Percentiles rank a stretch among this genome's conserved stretches.
These are phyloP conservation scores for Psophia crepitans DNA, from an alignment of 2,113 vertebrate genomes.

Conservation along the genomic window DNA sequence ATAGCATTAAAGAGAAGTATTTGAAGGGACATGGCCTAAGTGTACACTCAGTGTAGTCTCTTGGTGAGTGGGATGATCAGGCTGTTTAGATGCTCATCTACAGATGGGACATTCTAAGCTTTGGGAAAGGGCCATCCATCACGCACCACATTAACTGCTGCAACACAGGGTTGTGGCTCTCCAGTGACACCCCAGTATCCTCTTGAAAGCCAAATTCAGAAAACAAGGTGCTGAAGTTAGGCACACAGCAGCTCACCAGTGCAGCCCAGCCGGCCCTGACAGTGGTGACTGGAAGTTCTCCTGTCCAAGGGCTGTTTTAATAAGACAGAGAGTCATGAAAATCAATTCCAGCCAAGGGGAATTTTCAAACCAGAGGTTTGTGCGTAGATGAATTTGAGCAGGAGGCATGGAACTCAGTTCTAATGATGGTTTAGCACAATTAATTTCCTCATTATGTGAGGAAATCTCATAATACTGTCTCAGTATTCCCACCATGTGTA, in stretches of 20 bases:
- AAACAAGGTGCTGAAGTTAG: neutral
- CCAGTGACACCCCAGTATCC: neutral
- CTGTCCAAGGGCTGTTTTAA: accelerated
- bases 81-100: neutral
- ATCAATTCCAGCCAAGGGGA: neutral
- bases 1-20: neutral
- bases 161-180: neutral
- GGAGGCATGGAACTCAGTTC: neutral
- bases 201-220: neutral
- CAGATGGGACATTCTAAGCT: neutral
- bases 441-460: neutral
- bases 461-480: neutral
- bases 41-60: neutral
- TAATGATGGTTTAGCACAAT: neutral
- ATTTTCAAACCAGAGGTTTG: neutral
- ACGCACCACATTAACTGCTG: neutral
- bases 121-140: neutral
- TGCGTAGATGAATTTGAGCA: neutral
- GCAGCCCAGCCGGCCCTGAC: neutral
- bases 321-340: neutral
- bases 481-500: neutral
- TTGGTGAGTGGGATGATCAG: neutral
- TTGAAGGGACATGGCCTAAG: neutral
- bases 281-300: neutral
- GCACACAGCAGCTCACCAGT: neutral